phyloP scores from a whole-genome alignment of 1,140 invertebrate genomes.

The Drosophila arizonae region DNA sequence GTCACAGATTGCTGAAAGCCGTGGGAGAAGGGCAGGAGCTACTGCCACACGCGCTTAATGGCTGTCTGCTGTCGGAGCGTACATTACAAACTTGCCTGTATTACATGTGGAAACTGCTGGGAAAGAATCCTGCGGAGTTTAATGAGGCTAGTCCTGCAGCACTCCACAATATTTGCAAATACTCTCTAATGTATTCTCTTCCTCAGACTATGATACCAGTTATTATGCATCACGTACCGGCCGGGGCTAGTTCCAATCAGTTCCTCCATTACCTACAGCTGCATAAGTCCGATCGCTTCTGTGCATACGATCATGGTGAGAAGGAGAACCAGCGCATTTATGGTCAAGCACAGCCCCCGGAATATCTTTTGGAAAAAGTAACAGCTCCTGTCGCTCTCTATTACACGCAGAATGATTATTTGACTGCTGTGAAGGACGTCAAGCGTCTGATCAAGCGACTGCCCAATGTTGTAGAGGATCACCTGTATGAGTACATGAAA shows the following conservation, averaged over 20 bases:
- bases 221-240: constrained; percentile 60
- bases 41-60: constrained; percentile 26
- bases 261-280: constrained; percentile 60
- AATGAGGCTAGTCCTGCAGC: constrained; percentile 54
- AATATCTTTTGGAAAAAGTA: constrained; percentile 85
- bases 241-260: constrained; percentile 59
- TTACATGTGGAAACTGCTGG: constrained; percentile 40
- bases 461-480: constrained; percentile 82
- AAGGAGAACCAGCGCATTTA: constrained; percentile 83
- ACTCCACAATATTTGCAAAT: not conserved
- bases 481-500: constrained; percentile 77
- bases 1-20: constrained; percentile 18
- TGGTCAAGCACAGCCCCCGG: constrained; percentile 82
- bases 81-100: constrained; percentile 46
- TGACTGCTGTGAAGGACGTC: constrained; percentile 85
- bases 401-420: constrained; percentile 88
- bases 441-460: constrained; percentile 84
- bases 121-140: constrained; percentile 49
- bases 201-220: constrained; percentile 65
- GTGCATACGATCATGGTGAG: constrained; percentile 59
- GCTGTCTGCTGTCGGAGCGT: constrained; percentile 39
- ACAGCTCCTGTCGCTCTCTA: constrained; percentile 87
- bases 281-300: constrained; percentile 52
- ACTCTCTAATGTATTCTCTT: fast-evolving
- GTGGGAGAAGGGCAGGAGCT: constrained; percentile 43